phyloP scores from a whole-genome alignment of 2,797 vertebrate genomes.

The Emys orbicularis region DNA sequence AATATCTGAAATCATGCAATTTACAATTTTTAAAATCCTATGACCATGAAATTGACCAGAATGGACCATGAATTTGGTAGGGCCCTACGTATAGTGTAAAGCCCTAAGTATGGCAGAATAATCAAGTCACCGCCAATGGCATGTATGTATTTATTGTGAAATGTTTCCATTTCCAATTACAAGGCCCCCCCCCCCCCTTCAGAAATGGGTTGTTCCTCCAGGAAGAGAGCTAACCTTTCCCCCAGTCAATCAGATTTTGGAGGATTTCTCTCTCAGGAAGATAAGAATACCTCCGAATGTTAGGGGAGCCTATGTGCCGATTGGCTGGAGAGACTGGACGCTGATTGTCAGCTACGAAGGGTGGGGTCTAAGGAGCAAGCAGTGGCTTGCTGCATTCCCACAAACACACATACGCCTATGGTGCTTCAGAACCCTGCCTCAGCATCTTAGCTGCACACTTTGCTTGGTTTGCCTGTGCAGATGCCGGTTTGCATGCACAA shows the following conservation, averaged over 20 bases:
- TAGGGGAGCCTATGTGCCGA: not conserved
- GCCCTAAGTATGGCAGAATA: not conserved
- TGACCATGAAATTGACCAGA: too few species aligned
- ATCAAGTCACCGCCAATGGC: accelerated
- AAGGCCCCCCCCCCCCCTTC: not conserved
- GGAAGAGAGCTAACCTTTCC: not conserved
- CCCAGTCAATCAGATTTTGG: not conserved
- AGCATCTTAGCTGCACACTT: accelerated
- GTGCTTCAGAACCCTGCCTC: not conserved
- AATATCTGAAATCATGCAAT: too few species aligned
- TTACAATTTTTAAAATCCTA: too few species aligned
- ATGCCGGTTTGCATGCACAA: not conserved
- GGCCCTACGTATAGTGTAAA: accelerated
- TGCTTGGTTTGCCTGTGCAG: accelerated
- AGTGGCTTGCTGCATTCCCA: accelerated
- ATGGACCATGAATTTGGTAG: too few species aligned
- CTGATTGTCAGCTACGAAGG: not conserved
- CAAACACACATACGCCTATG: not conserved
- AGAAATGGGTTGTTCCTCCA: not conserved
- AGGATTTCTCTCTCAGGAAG: not conserved
- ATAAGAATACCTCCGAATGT: not conserved
- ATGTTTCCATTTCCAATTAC: not conserved
- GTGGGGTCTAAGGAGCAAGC: not conserved
- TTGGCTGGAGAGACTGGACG: not conserved
- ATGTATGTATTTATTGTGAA: not conserved